These are phyloP conservation scores for Rhabditophanes sp. DNA, from an alignment of 2,888 invertebrate genomes.

Conservation along the genomic window DNA sequence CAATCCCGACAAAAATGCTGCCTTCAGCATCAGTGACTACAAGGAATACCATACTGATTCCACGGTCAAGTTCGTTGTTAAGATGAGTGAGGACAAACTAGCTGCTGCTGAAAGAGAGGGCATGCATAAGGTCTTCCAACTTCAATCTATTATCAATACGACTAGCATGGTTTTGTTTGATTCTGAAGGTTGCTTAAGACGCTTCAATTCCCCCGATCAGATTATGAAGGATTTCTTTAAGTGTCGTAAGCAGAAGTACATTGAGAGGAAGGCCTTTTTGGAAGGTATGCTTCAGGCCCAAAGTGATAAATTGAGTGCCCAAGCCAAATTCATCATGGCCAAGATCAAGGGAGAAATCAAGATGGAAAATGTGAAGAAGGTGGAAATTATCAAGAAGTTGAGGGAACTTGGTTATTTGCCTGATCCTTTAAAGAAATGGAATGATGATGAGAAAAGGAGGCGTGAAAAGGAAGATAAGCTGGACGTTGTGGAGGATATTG, in stretches of 20 bases:
- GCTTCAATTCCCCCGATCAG: constrained; percentile 62
- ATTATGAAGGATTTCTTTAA: constrained; percentile 69
- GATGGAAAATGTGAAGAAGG: constrained; percentile 77
- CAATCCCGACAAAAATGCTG: no score
- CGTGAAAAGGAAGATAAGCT: constrained; percentile 22
- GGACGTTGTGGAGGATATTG: constrained; percentile 48
- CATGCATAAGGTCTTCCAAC: constrained; percentile 80
- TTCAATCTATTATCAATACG: constrained; percentile 61
- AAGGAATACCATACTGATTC: constrained; percentile 90
- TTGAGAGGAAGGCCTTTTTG: constrained; percentile 69
- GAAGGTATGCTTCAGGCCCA: constrained; percentile 79
- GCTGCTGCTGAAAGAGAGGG: constrained; percentile 57
- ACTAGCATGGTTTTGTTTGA: constrained; percentile 71
- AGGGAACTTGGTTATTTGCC: constrained; percentile 56
- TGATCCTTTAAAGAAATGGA: constrained; percentile 60
- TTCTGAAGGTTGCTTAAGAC: constrained; percentile 53
- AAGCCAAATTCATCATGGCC: constrained; percentile 71
- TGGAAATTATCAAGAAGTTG: constrained; percentile 70
- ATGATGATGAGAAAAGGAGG: constrained; percentile 49
- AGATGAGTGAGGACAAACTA: constrained; percentile 57
- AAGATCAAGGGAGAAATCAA: constrained; percentile 71
- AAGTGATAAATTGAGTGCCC: constrained; percentile 68
- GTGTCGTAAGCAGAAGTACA: constrained; percentile 64
- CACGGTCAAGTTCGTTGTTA: constrained; percentile 73
- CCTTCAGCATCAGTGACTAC: constrained; percentile 50